phyloP scores from a whole-genome alignment of 2,797 vertebrate species.

The Karalla daura region DNA sequence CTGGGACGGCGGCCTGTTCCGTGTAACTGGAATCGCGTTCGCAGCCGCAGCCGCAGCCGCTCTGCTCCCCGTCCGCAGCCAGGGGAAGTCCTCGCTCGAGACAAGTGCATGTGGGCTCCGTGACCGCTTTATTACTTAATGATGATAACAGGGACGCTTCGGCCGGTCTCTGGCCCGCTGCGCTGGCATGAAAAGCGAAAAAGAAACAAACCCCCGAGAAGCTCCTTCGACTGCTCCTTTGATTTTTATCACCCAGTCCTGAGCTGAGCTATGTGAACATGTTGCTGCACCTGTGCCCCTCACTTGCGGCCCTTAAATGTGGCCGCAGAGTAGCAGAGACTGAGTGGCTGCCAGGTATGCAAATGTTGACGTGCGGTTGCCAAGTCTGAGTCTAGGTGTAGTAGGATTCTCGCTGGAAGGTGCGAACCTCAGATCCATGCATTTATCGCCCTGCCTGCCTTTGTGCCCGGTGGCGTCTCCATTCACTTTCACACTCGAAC shows the following conservation, averaged over 20 bases:
- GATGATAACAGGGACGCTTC: background rate
- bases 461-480: no score
- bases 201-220: no score
- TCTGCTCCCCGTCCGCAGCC: background rate
- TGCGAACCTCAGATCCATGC: background rate
- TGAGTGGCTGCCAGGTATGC: background rate
- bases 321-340: background rate
- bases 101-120: background rate
- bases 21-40: conserved; percentile 19
- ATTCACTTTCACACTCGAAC: no score
- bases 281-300: background rate
- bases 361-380: conserved; percentile 4
- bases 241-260: background rate
- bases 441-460: no score
- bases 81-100: background rate
- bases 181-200: background rate
- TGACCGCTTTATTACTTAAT: background rate
- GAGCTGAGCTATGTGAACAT: background rate
- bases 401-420: background rate
- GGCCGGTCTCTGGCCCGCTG: no score
- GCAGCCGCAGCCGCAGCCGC: background rate
- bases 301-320: background rate
- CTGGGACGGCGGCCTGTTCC: conserved; percentile 35
- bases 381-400: background rate
- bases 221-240: background rate